Percentiles rank a stretch among this genome's conserved stretches.
Evolutionary conservation across 2,888 invertebrate genomes (phyloP).

Genomic region (Anoplius nigerrimus): DNA sequence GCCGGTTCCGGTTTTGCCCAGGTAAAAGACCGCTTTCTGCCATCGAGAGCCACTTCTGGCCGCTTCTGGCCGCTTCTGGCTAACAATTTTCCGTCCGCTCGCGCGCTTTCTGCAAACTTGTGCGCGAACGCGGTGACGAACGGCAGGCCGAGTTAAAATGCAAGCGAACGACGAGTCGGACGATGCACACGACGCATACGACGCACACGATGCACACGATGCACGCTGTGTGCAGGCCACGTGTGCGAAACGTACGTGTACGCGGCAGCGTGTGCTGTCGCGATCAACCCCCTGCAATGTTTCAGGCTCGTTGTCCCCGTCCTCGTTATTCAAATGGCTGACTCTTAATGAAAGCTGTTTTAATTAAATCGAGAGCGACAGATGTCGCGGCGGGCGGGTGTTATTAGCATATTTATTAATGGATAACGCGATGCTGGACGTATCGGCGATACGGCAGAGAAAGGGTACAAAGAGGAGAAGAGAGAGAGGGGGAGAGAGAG

Average conservation of each 20-base stretch:
- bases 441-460: background rate
- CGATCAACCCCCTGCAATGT: no score
- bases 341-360: slow-evolving; percentile 36
- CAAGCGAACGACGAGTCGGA: background rate
- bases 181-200: background rate
- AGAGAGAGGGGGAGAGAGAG: slow-evolving; percentile 21
- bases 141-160: no score
- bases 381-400: slow-evolving; percentile 36
- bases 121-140: slow-evolving; percentile 4
- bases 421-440: slow-evolving; percentile 31
- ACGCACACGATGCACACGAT: background rate
- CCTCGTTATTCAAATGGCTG: slow-evolving; percentile 9
- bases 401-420: slow-evolving; percentile 63
- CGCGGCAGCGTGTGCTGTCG: no score
- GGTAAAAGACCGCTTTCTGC: background rate
- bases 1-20: slow-evolving; percentile 3
- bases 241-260: no score
- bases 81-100: background rate
- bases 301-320: no score
- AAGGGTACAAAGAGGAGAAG: slow-evolving; percentile 18
- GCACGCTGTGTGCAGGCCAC: background rate
- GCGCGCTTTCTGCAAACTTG: slow-evolving; percentile 5
- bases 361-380: slow-evolving; percentile 56
- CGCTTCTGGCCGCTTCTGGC: no score
- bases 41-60: no score